A percentile compares a stretch with the other conserved stretches of the same genome.
These are phyloP conservation scores for Pitta sordida DNA, from an alignment of 2,113 vertebrate species.

Conservation along the genomic window DNA sequence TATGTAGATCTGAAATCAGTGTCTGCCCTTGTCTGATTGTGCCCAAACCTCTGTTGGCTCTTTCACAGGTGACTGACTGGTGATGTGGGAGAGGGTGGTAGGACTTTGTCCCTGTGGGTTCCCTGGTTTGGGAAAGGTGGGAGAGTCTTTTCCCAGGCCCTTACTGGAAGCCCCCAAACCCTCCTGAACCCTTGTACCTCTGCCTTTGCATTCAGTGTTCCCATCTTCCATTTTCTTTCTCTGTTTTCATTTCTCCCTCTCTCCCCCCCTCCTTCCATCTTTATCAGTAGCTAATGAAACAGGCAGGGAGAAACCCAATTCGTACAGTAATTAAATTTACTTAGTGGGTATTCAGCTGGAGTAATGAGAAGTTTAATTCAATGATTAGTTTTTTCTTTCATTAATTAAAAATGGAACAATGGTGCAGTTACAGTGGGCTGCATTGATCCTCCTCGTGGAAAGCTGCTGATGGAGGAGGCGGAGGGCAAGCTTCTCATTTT, in stretches of 20 bases:
- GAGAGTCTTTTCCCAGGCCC: background rate
- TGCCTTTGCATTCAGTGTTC: background rate
- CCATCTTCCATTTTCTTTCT: background rate
- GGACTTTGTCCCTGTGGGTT: background rate
- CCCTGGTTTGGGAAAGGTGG: background rate
- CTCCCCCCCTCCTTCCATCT: background rate
- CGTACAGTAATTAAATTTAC: conserved; percentile 82
- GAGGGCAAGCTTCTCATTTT: background rate
- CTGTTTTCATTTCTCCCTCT: background rate
- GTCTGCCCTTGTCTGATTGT: background rate
- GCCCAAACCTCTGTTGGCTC: background rate
- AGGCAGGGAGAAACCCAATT: conserved; percentile 73
- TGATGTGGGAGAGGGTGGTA: background rate
- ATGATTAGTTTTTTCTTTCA: conserved; percentile 83
- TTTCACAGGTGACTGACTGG: background rate
- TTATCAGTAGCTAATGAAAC: conserved; percentile 76
- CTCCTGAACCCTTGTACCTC: background rate
- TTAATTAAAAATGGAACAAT: conserved; percentile 81
- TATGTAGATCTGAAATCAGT: background rate
- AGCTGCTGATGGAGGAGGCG: conserved; percentile 12
- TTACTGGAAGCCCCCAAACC: background rate
- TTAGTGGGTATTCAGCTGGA: conserved; percentile 80
- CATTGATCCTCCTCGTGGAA: conserved; percentile 59
- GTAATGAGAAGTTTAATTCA: conserved; percentile 85
- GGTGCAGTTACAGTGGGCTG: conserved; percentile 63